Evolutionary conservation across 2,797 vertebrate species (phyloP).

Genomic region (Gadopsis marmoratus): DNA sequence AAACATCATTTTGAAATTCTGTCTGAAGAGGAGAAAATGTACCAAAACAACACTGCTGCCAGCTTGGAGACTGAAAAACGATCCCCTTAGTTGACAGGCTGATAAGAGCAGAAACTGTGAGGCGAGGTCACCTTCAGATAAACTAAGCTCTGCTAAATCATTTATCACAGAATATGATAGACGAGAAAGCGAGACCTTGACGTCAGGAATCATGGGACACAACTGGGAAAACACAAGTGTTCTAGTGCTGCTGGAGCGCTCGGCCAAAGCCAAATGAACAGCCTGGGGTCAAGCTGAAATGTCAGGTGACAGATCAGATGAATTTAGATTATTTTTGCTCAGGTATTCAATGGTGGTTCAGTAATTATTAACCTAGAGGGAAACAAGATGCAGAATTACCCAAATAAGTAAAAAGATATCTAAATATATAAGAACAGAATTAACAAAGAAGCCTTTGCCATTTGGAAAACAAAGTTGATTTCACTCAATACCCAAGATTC

Average conservation of each 20-base stretch:
- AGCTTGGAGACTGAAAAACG: conserved; percentile 48
- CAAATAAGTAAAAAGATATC: neutral
- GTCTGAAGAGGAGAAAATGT: conserved; percentile 17
- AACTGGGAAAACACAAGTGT: conserved; percentile 29
- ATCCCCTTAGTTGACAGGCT: conserved; percentile 45
- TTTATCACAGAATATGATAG: conserved; percentile 58
- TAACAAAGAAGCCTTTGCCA: neutral
- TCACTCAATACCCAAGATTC: neutral
- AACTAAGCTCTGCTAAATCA: conserved; percentile 54
- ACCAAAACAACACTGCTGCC: conserved; percentile 12
- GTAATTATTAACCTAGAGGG: conserved; percentile 8
- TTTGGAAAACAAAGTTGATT: neutral
- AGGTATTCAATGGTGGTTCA: neutral
- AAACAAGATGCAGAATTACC: neutral
- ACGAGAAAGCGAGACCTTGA: conserved; percentile 41
- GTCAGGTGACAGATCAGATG: neutral
- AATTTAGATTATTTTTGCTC: conserved; percentile 8
- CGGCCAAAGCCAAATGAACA: conserved; percentile 23
- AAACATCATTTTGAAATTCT: conserved; percentile 14
- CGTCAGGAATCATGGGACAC: conserved; percentile 13
- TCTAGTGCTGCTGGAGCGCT: neutral
- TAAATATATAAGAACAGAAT: neutral
- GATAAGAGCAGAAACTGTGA: conserved; percentile 50
- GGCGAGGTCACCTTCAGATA: conserved; percentile 68
- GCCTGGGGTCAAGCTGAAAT: conserved; percentile 5